Evolutionary conservation across 2,797 vertebrate species (phyloP), one percentile per base, ranked within the genome.

Genomic region (Anabacerthia variegaticeps): DNA sequence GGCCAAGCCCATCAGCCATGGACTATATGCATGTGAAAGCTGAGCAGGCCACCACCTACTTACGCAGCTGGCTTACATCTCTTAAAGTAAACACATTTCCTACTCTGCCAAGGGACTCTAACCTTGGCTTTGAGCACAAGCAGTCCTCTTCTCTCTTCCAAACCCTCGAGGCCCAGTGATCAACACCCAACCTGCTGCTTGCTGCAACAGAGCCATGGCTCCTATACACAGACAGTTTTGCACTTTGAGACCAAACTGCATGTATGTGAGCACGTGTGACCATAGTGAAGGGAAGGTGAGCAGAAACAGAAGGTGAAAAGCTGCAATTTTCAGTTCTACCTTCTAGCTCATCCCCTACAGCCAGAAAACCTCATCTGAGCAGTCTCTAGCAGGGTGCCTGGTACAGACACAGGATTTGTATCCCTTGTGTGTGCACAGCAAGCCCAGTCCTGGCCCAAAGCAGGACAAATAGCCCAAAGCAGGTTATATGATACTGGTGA

Each of bases 11-110:
- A 16, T 7, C 59, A 59, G 39, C 83, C 48, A 66, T 13, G 55
- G 51, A 80, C 88, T 43, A 13, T 30, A 4, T 0, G 15, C 34
- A 27, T 17, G 39, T 41, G 69, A 85, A 81, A 84, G 71, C 77
- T 67, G 71, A 90, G 85, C 37, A 67, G 76, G 85, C 63, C 69
- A 88, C 66, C 65, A 81, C 81, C 81, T 82, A 66, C 84, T 78
- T n/a, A 51, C 12, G 9, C 39, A 74, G 87, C 87, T 84, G 69
- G 32, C 67, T 81, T 44, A 55, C 0, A 0, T 28, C 71, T 81
- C 43, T 24, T 36, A 78, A 88, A 83, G 59, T 43, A 92, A 90
- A 83, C 76, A 65, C 55, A 49, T 72, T 43, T 85, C 63, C 49
- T 79, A 3, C 56, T 37, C 77, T 30, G 58, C 46, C 37, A 28